Evolutionary conservation across 2,888 invertebrate species (phyloP).

Genomic region (Lepidochrysops patricia): DNA sequence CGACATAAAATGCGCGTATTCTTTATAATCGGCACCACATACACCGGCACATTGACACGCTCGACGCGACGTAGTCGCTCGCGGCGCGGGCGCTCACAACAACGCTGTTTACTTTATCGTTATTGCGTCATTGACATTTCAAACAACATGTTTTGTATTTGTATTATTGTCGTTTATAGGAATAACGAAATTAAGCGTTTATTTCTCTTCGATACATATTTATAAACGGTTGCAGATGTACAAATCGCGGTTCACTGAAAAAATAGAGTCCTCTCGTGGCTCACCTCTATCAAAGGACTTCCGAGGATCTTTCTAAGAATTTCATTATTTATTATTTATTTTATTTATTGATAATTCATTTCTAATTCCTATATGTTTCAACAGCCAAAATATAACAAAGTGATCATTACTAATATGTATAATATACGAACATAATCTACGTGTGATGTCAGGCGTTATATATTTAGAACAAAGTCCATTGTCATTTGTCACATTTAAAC

Average conservation of each 20-base stretch:
- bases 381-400: not conserved
- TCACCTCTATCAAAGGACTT: too few relatives aligned
- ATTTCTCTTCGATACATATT: not conserved
- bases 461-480: not conserved
- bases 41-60: not conserved
- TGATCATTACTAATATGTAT: not conserved
- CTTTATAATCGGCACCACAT: not conserved
- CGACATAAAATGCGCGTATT: conserved; percentile 2
- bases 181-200: not conserved
- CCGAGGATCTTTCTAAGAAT: too few relatives aligned
- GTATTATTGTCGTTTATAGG: not conserved
- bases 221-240: not conserved
- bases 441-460: not conserved
- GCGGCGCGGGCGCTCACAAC: not conserved
- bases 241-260: not conserved
- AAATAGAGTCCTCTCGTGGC: not conserved
- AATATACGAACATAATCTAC: not conserved
- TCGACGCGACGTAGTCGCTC: not conserved
- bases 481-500: not conserved
- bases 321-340: too few relatives aligned
- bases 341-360: too few relatives aligned
- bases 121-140: conserved; percentile 19
- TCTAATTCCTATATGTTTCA: not conserved
- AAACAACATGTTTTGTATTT: not conserved
- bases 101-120: not conserved